Base-by-base conservation (phyloP, 2,888 invertebrate species). In the Drosophila neotestacea region DNA sequence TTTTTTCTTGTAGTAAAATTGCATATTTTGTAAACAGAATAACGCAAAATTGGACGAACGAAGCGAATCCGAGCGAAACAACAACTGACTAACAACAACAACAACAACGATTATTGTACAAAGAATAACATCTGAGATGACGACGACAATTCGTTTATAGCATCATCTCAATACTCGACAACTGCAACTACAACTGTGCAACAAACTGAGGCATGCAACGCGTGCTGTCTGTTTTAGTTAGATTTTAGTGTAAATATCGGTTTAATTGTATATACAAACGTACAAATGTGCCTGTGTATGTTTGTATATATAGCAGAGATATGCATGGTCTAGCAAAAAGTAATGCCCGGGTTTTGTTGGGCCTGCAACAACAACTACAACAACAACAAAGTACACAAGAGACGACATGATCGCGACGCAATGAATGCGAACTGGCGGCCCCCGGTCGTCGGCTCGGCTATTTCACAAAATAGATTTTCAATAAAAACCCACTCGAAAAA, bases 141-240 rank as follows among this genome's bases (percentile, higher is more conserved):
- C 83, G 81, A 85, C 85, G 83, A 87, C 81, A 87, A 74, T 85
- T 77, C 83, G 83, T 87, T 87, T 87, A 87, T 74, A 87, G 73
- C 81, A 85, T 87, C 77, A 85, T 76, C 69, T 66, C 50, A 52
- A 61, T 61, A 50, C 41, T 41, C 46, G 36, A 62, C 38, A 52
- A 46, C 54, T 46, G 16, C 34, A 56, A 61, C 36, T 48, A 39
- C 50, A 66, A 69, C 59, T 51, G 47, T 52, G 41, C 41, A 58
- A 52, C 39, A 63, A 55, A 55, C 32, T 22, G 36, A n/a, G 55
- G 51, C 59, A 34, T 73, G 65, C 77, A 77, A 77, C 77, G 76
- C 70, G 77, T 73, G 77, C 67, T 77, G 77, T 77, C 77, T 66
- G 77, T 77, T 77, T 77, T 39, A 62, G 64, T 73, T 77, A 59